Percentiles rank a stretch among this genome's conserved stretches.
phyloP scores from a whole-genome alignment of 2,888 invertebrate genomes.

The Pheosia tremula region DNA sequence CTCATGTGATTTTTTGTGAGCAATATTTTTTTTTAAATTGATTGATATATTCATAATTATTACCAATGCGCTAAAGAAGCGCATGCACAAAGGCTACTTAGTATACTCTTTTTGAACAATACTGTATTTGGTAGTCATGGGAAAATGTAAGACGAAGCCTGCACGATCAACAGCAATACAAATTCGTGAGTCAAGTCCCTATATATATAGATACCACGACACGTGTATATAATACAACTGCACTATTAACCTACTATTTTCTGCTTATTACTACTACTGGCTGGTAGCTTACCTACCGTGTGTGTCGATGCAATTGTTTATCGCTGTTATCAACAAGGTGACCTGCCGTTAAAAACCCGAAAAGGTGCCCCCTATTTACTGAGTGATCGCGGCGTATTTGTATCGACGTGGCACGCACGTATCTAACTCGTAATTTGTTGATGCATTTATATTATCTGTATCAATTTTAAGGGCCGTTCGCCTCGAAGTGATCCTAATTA shows the following conservation, averaged over 20 bases:
- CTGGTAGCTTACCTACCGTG: slow-evolving; percentile 8
- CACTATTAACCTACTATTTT: slow-evolving; percentile 30
- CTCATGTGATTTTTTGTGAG: too few species aligned
- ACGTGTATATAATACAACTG: neutral
- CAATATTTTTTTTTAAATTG: too few species aligned
- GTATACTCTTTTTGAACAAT: too few species aligned
- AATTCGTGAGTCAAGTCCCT: too few species aligned
- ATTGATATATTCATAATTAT: too few species aligned
- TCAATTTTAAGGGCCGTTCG: slow-evolving; percentile 12
- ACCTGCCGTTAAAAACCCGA: slow-evolving; percentile 45
- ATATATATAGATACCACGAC: too few species aligned
- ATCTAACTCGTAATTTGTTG: slow-evolving; percentile 5
- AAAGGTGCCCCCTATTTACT: slow-evolving; percentile 51
- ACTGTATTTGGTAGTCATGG: too few species aligned
- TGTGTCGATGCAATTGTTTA: slow-evolving; percentile 23
- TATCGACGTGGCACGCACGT: slow-evolving; percentile 31
- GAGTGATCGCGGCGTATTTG: slow-evolving; percentile 23
- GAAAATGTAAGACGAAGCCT: too few species aligned
- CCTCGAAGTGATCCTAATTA: slow-evolving; percentile 11
- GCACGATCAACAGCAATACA: too few species aligned
- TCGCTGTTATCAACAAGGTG: slow-evolving; percentile 53
- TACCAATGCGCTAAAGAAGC: too few species aligned
- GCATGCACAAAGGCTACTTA: too few species aligned
- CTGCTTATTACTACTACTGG: slow-evolving; percentile 31
- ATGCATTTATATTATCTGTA: slow-evolving; percentile 21